These are phyloP conservation scores for Tachysurus vachellii DNA, from an alignment of 2,113 vertebrate genomes.

Conservation along the genomic window DNA sequence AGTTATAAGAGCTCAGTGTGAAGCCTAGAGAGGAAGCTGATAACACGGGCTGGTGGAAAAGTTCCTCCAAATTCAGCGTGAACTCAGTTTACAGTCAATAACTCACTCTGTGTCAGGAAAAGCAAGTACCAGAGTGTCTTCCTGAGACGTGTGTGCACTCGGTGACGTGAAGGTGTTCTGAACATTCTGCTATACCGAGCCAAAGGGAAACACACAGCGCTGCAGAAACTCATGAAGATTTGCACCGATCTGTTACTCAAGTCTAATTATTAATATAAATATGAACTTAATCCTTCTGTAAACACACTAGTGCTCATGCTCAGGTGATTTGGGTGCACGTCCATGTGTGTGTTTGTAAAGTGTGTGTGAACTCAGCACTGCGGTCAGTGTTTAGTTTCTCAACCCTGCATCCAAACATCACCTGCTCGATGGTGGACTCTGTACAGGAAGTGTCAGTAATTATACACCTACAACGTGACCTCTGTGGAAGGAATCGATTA, in stretches of 20 bases:
- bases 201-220: neutral
- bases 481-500: neutral
- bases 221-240: neutral
- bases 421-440: neutral
- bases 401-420: neutral
- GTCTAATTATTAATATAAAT: neutral
- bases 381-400: neutral
- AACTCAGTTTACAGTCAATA: neutral
- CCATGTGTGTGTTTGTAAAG: no score
- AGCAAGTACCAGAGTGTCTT: neutral
- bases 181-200: neutral
- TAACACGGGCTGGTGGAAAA: neutral
- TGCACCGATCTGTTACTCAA: neutral
- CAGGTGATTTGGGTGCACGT: neutral
- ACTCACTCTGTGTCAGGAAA: neutral
- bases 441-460: neutral
- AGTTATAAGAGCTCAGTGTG: no score
- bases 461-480: neutral
- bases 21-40: neutral
- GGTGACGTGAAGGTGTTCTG: neutral
- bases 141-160: neutral
- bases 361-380: neutral
- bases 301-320: neutral
- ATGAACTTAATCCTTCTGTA: neutral
- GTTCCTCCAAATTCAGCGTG: neutral